Evolutionary conservation across 2,888 invertebrate genomes (phyloP), one percentile per base, ranked within the genome.

Genomic region (Cerastis rubricosa): DNA sequence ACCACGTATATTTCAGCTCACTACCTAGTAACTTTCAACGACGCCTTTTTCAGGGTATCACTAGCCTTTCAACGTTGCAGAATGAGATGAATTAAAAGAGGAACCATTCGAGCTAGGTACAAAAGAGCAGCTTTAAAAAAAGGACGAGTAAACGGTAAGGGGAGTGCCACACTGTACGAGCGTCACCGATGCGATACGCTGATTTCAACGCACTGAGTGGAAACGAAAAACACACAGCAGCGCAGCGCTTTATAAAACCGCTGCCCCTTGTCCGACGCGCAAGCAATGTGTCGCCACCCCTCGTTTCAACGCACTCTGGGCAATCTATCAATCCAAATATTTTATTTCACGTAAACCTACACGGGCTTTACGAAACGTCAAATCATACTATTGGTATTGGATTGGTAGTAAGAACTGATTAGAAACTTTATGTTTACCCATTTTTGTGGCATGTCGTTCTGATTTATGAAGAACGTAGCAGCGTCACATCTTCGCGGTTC

Each of bases 51-150:
- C 51, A 40, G 14, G 40, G 51, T 83, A 82, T 71, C 69, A 49
- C 61, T 67, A 29, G 59, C 51, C 59, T 74, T 83, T 83, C 51
- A 74, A 59, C 47, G 25, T 63, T 17, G 22, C 40, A 63, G 59
- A 78, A 64, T 65, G n/a, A 49, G 12, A 45, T 43, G 74, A 83
- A 82, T 78, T 73, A 74, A 79, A 82, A 71, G 71, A 81, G 71
- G 71, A 71, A 65, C 68, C 61, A 63, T 77, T 66, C 25, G 17
- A 69, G 68, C 65, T 68, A 9, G 69, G 14, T 63, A 74, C 71
- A 74, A 76, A 76, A 65, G 74, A 59, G 61, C 35, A 67, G 59
- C 59, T 73, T 79, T 71, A 63, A 57, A 78, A n/a, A 76, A 74
- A 75, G 45, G n/a, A 65, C 59, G 7, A 68, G 68, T 67, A 40